A percentile compares a stretch with the other conserved stretches of the same genome.
Evolutionary conservation across 2,113 vertebrate genomes (phyloP).

Genomic region (Lagenorhynchus albirostris): DNA sequence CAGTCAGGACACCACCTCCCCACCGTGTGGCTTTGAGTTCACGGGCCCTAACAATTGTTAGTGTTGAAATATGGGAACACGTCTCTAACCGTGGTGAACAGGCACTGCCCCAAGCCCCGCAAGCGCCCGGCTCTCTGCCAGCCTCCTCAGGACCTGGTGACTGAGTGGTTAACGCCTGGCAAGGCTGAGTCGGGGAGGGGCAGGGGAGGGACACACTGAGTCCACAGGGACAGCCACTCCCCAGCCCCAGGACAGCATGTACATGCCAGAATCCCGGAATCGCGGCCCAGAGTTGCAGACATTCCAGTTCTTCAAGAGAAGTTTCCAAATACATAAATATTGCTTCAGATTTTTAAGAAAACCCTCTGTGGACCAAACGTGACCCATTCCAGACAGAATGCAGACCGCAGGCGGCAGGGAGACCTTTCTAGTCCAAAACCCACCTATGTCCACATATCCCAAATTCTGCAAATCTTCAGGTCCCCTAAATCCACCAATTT

Average conservation of each 20-base stretch:
- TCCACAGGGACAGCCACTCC: not conserved
- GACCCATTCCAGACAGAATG: not conserved
- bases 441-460: not conserved
- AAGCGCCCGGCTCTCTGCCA: not conserved
- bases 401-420: not conserved
- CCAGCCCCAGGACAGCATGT: accelerated
- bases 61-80: not conserved
- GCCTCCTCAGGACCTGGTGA: not conserved
- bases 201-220: not conserved
- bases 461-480: not conserved
- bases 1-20: not conserved
- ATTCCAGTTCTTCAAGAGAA: not conserved
- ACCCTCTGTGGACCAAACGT: not conserved
- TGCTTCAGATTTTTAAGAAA: not conserved
- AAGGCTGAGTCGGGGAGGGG: not conserved
- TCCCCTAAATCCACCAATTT: not conserved
- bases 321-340: not conserved
- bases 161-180: accelerated
- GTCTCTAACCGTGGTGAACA: not conserved
- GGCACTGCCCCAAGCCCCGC: not conserved
- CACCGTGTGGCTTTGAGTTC: not conserved
- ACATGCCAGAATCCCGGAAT: not conserved
- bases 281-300: not conserved
- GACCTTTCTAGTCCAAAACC: not conserved
- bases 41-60: not conserved